Base-by-base conservation (phyloP, 2,113 vertebrate genomes). In the Gasterosteus nipponicus region DNA sequence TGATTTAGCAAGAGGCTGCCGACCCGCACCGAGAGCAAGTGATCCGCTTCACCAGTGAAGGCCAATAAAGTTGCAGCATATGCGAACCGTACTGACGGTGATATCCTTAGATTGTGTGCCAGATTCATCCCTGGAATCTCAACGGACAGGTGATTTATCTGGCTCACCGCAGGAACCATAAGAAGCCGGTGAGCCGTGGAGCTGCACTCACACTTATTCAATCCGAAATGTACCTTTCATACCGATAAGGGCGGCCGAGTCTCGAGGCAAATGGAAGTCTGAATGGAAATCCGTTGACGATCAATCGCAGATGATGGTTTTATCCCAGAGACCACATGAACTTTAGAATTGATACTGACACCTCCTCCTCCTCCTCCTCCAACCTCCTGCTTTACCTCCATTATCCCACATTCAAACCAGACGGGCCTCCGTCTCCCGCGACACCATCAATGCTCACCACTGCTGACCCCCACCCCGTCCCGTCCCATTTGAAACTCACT, bases 41-140 rank as follows among this genome's bases (percentile, higher is more conserved):
- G 46, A 81, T 74, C 39, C 10, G 7, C 46, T 65, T 57, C 54
- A 75, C 29, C 63, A 44, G 69, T 35, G 61, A 15, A 31, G 15
- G 62, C 63, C 63, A 62, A 67, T 70, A 69, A 67, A 73, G 60
- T 49, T 41, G 69, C 39, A 61, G 63, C 42, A 47, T 31, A 63
- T 67, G 61, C 51, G 46, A 51, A 31, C 35, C 70, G 44, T 33
- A 22, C 44, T 84, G 82, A 80, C 71, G 49, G 61, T 16, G 38
- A 59, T 51, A 47, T 58, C 56, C 35, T 75, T 0, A 44, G 73
- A 33, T 60, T 10, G 1, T 57, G 57, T 19, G 39, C 33, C 56
- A 75, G 69, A 83, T 61, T 57, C 73, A 85, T 51, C 77, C 46
- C 62, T 65, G 64, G 73, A 88, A 83, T 91, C 86, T 81, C 78